A percentile compares a stretch with the other conserved stretches of the same genome.
Evolutionary conservation across 2,888 invertebrate genomes (phyloP).

Genomic region (Nipponacmea schrenckii): DNA sequence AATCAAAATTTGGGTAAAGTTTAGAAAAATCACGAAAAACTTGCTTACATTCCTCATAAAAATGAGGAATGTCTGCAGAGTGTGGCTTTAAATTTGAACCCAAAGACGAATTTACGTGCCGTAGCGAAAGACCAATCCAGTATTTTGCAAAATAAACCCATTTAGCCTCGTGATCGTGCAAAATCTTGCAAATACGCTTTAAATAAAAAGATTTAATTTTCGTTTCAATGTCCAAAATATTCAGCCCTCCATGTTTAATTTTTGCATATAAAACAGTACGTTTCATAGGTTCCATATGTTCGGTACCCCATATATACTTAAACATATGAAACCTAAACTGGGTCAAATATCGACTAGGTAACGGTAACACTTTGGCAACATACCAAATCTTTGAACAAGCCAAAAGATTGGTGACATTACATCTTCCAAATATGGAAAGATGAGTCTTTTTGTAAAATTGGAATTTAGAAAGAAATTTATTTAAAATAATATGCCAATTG

Average conservation of each 20-base stretch:
- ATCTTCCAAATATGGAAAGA: constrained; percentile 6
- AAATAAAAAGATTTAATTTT: constrained; percentile 21
- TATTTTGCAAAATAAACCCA: constrained; percentile 25
- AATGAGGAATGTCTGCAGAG: constrained; percentile 21
- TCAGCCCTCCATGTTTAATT: constrained; percentile 23
- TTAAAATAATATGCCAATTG: constrained; percentile 24
- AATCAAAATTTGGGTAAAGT: neutral
- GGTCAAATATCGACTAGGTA: neutral
- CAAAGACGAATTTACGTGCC: constrained; percentile 13
- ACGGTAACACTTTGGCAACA: neutral
- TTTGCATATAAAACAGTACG: constrained; percentile 19
- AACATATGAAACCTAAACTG: constrained; percentile 2
- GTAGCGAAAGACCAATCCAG: constrained; percentile 24
- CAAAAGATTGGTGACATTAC: neutral
- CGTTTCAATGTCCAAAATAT: constrained; percentile 18
- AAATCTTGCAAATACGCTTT: constrained; percentile 22
- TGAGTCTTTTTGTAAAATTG: constrained; percentile 16
- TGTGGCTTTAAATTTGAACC: constrained; percentile 23
- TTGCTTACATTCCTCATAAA: constrained; percentile 18
- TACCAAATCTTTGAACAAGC: constrained; percentile 1
- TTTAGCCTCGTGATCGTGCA: constrained; percentile 17
- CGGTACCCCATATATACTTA: neutral
- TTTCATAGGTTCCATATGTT: constrained; percentile 9
- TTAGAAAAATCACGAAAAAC: constrained; percentile 8
- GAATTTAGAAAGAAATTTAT: constrained; percentile 24